Evolutionary conservation across 2,113 vertebrate genomes (phyloP).

Genomic region (Galbula dea): DNA sequence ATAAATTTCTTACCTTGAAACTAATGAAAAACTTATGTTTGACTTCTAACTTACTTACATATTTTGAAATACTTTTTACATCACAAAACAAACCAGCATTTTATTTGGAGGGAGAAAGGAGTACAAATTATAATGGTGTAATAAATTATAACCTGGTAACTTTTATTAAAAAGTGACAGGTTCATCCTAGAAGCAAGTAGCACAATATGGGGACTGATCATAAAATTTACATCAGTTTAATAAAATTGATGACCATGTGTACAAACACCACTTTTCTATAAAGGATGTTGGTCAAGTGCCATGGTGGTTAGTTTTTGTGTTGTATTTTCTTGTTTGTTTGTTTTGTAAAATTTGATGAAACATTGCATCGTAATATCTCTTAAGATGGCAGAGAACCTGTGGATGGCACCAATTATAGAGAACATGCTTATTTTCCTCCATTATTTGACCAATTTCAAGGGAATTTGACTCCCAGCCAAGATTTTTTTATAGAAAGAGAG

Average conservation of each 20-base stretch:
- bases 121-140: constrained; percentile 21
- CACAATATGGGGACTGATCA: constrained; percentile 11
- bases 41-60: constrained; percentile 51
- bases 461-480: neutral
- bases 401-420: neutral
- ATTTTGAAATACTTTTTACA: constrained; percentile 34
- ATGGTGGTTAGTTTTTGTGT: constrained; percentile 46
- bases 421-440: neutral
- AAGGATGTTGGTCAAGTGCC: constrained; percentile 26
- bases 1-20: constrained; percentile 55
- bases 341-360: constrained; percentile 27
- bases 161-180: neutral
- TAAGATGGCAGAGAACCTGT: neutral
- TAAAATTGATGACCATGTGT: constrained; percentile 24
- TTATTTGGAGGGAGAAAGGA: neutral
- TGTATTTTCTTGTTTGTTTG: too few relatives aligned
- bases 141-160: constrained; percentile 22
- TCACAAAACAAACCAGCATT: constrained; percentile 27
- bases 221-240: constrained; percentile 50
- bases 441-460: neutral
- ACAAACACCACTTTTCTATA: constrained; percentile 54
- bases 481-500: neutral
- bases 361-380: neutral
- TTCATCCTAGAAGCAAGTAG: neutral
- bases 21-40: constrained; percentile 33